A percentile compares a stretch with the other conserved stretches of the same genome.
These are phyloP conservation scores for Diplolepis rosae DNA, from an alignment of 2,888 invertebrate species.

Conservation along the genomic window DNA sequence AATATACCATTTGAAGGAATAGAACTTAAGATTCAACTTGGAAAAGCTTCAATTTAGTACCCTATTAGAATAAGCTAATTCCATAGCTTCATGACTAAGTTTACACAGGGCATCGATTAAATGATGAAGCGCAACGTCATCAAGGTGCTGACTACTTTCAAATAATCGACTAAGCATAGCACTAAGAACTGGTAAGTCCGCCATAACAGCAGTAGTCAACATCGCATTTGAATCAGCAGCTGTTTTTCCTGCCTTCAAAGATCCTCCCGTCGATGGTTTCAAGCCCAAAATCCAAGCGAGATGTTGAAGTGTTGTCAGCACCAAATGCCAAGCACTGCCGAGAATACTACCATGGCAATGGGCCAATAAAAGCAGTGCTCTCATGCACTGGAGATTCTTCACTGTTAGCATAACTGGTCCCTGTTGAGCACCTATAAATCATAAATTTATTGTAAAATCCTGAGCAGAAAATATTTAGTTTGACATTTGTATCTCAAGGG, in stretches of 20 bases:
- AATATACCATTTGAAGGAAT: neutral
- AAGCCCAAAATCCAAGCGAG: slow-evolving; percentile 96
- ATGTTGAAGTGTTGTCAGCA: slow-evolving; percentile 94
- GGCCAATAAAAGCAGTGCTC: slow-evolving; percentile 90
- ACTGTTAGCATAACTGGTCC: slow-evolving; percentile 97
- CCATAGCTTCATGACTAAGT: slow-evolving; percentile 97
- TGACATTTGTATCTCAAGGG: no score
- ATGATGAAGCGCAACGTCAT: slow-evolving; percentile 96
- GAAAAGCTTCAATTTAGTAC: slow-evolving; percentile 72
- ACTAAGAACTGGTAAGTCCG: slow-evolving; percentile 92
- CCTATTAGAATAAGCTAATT: slow-evolving; percentile 94
- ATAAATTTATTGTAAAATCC: neutral
- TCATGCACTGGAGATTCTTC: slow-evolving; percentile 97
- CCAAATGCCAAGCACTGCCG: slow-evolving; percentile 96
- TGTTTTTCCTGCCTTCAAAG: slow-evolving; percentile 88
- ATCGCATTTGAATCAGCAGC: slow-evolving; percentile 88
- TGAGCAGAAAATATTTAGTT: neutral
- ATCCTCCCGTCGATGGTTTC: slow-evolving; percentile 95
- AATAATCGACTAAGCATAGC: slow-evolving; percentile 94
- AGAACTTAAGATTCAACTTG: neutral
- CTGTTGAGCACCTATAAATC: slow-evolving; percentile 81
- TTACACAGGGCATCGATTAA: slow-evolving; percentile 97
- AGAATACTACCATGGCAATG: slow-evolving; percentile 94
- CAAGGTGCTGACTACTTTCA: slow-evolving; percentile 94
- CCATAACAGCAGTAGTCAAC: slow-evolving; percentile 96